Evolutionary conservation across 2,113 vertebrate genomes (phyloP).

Genomic region (Clarias macrocephalus): DNA sequence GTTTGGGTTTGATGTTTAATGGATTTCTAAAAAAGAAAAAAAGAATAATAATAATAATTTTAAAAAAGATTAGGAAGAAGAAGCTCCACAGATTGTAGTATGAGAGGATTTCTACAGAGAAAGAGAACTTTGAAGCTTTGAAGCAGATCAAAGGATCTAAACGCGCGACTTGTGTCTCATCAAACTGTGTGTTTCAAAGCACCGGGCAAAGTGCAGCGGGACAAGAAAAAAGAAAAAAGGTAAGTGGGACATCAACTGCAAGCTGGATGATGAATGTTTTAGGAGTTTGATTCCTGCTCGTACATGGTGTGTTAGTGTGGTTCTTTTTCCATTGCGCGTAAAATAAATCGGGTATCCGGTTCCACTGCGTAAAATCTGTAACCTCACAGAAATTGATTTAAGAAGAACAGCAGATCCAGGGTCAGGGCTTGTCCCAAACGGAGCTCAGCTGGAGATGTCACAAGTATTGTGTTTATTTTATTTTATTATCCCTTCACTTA

Average conservation of each 20-base stretch:
- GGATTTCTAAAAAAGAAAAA: constrained; percentile 61
- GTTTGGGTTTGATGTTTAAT: constrained; percentile 50
- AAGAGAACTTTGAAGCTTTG: constrained; percentile 1
- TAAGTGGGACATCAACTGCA: background rate
- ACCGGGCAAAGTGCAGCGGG: constrained; percentile 45
- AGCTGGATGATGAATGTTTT: background rate
- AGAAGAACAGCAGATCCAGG: background rate
- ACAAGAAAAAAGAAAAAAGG: background rate
- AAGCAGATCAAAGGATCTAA: constrained; percentile 49
- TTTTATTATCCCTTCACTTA: background rate
- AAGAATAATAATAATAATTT: too few species aligned
- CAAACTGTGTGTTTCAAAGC: constrained; percentile 1
- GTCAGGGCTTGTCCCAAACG: background rate
- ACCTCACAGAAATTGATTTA: background rate
- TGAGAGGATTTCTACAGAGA: constrained; percentile 44
- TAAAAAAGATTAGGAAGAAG: too few species aligned
- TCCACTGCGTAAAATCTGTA: background rate
- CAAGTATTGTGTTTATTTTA: background rate
- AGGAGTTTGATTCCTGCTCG: background rate
- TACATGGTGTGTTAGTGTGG: background rate
- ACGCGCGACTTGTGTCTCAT: constrained; percentile 36
- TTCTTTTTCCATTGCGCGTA: background rate
- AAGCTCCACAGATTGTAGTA: background rate
- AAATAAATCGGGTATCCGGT: background rate
- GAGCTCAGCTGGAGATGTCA: constrained; percentile 16